phyloP scores from a whole-genome alignment of 2,113 vertebrate species.

The Maccullochella peelii region DNA sequence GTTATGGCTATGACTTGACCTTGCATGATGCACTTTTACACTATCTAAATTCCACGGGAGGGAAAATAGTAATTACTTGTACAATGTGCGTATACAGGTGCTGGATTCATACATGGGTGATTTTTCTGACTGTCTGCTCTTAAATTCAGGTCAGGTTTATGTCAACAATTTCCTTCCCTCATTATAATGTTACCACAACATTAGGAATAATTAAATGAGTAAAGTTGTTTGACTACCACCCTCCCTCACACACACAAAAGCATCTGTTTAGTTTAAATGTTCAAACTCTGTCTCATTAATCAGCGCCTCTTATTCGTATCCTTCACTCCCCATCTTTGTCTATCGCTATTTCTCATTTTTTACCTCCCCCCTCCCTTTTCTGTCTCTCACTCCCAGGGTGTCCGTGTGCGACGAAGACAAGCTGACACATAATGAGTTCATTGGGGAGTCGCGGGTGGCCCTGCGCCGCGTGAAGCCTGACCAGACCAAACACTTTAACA shows the following conservation, averaged over 20 bases:
- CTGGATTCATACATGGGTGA: neutral
- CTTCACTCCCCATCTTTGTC: constrained; percentile 4
- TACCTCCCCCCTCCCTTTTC: neutral
- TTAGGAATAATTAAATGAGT: constrained; percentile 23
- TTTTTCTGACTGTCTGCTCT: constrained; percentile 15
- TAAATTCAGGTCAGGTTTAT: constrained; percentile 33
- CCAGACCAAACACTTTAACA: constrained; percentile 91
- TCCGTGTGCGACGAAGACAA: constrained; percentile 94
- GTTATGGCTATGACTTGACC: constrained; percentile 32
- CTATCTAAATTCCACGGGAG: constrained; percentile 3
- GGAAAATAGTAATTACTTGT: constrained; percentile 41
- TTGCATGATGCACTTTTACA: constrained; percentile 44
- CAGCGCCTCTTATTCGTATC: constrained; percentile 16
- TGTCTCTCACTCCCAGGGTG: constrained; percentile 82
- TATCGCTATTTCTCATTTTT: constrained; percentile 17
- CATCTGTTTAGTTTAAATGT: constrained; percentile 3
- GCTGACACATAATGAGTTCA: constrained; percentile 94
- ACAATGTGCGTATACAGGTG: neutral
- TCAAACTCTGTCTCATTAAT: neutral
- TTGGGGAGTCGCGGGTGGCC: constrained; percentile 90
- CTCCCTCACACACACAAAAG: neutral
- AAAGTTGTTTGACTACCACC: constrained; percentile 8
- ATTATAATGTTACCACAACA: constrained; percentile 19
- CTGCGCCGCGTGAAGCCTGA: constrained; percentile 91
- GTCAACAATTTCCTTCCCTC: constrained; percentile 16